These are phyloP conservation scores for Chaetorhynchus papuensis DNA, from an alignment of 2,113 vertebrate species.

Conservation along the genomic window DNA sequence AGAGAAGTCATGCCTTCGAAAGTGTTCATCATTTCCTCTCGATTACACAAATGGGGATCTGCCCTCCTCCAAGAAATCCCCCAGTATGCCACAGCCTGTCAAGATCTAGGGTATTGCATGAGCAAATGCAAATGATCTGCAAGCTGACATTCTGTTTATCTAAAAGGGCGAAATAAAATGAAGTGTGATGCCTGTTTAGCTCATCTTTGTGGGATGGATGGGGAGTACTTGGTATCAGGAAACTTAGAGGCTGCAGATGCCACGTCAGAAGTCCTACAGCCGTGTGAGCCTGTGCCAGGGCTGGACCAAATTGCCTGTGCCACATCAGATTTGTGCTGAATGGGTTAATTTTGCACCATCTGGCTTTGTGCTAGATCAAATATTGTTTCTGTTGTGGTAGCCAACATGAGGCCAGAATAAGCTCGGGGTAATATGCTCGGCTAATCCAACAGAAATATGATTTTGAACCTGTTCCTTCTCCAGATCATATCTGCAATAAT, in stretches of 20 bases:
- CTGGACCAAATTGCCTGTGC: background rate
- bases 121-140: background rate
- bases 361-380: conserved; percentile 28
- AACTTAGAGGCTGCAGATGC: background rate
- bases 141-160: background rate
- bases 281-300: background rate
- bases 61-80: background rate
- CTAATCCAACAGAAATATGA: conserved; percentile 30
- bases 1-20: background rate
- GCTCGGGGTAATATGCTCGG: background rate
- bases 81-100: background rate
- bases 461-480: background rate
- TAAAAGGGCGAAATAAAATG: background rate
- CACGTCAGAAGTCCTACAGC: background rate
- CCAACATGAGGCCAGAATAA: background rate
- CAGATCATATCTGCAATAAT: background rate
- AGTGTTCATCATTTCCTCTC: background rate
- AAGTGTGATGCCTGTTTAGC: background rate
- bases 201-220: background rate
- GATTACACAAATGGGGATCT: background rate
- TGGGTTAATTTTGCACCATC: conserved; percentile 14
- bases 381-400: conserved; percentile 4
- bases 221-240: background rate
- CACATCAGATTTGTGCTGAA: background rate
- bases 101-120: background rate